phyloP scores from a whole-genome alignment of 1,140 invertebrate species.

The Drosophila repleta region DNA sequence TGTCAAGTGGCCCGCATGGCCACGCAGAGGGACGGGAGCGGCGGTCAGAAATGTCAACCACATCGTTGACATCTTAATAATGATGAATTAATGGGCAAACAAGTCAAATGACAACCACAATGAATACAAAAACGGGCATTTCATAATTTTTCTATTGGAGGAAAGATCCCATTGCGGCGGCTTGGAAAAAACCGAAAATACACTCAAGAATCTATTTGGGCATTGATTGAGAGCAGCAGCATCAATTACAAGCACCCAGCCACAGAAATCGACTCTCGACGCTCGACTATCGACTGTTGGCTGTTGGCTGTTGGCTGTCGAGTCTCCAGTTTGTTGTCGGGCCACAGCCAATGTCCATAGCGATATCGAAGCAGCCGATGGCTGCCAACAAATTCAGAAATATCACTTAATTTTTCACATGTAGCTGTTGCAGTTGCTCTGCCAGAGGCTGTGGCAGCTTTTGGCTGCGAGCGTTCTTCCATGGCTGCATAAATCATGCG shows the following conservation, averaged over 20 bases:
- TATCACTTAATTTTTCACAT: constrained; percentile 83
- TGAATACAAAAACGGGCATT: constrained; percentile 53
- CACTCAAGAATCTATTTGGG: constrained; percentile 55
- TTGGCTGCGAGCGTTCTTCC: constrained; percentile 62
- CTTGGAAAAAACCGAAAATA: constrained; percentile 52
- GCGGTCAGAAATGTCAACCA: constrained; percentile 75
- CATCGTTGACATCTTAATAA: constrained; percentile 81
- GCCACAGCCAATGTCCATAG: constrained; percentile 11
- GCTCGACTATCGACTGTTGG: too few relatives aligned
- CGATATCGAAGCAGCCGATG: constrained; percentile 28
- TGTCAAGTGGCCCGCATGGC: constrained; percentile 79
- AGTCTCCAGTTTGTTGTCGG: neutral
- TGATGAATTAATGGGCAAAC: constrained; percentile 82
- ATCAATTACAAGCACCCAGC: constrained; percentile 60
- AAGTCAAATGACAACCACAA: constrained; percentile 63
- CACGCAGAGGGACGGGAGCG: constrained; percentile 11
- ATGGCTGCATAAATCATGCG: constrained; percentile 80
- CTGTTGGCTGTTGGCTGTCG: neutral
- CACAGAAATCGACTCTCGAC: constrained; percentile 30
- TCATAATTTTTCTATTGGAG: constrained; percentile 75
- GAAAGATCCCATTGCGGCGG: constrained; percentile 50
- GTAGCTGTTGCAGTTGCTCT: constrained; percentile 33
- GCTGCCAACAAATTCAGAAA: constrained; percentile 81
- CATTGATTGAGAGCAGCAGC: constrained; percentile 75
- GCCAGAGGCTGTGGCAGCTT: constrained; percentile 27